phyloP scores from a whole-genome alignment of 2,113 vertebrate species.

The Taxidea taxus region DNA sequence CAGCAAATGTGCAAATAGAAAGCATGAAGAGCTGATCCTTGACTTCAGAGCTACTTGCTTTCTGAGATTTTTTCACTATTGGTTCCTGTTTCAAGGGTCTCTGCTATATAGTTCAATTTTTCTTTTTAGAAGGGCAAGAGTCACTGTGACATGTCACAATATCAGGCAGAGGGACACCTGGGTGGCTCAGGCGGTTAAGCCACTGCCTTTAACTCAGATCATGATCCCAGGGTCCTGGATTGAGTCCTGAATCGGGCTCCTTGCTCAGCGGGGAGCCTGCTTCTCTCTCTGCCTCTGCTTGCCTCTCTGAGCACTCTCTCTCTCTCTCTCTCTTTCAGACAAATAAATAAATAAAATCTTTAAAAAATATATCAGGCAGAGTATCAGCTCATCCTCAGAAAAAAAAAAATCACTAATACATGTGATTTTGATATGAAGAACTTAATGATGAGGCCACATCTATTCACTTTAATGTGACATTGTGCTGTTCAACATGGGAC shows the following conservation, averaged over 20 bases:
- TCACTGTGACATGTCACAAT: conserved; percentile 12
- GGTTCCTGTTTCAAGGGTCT: not conserved
- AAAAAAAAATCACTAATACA: not conserved
- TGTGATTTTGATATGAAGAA: conserved; percentile 35
- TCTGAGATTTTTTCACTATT: not conserved
- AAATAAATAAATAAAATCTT: too few relatives aligned
- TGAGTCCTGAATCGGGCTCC: too few relatives aligned
- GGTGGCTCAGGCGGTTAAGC: too few relatives aligned
- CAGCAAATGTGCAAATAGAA: not conserved
- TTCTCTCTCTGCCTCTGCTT: too few relatives aligned
- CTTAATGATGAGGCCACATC: not conserved
- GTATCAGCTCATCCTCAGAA: not conserved
- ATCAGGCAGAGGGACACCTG: not conserved
- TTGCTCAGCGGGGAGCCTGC: too few relatives aligned
- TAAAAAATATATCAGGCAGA: not conserved
- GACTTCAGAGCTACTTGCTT: not conserved
- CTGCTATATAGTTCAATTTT: not conserved
- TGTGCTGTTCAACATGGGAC: not conserved
- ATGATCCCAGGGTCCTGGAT: too few relatives aligned
- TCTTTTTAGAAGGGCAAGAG: conserved; percentile 20
- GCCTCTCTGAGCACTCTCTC: too few relatives aligned
- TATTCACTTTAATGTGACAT: not conserved
- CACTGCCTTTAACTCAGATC: too few relatives aligned
- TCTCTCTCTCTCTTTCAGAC: too few relatives aligned
- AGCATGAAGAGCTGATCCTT: not conserved